Evolutionary conservation across 2,797 vertebrate genomes (phyloP).

Genomic region (Silurus aristotelis): DNA sequence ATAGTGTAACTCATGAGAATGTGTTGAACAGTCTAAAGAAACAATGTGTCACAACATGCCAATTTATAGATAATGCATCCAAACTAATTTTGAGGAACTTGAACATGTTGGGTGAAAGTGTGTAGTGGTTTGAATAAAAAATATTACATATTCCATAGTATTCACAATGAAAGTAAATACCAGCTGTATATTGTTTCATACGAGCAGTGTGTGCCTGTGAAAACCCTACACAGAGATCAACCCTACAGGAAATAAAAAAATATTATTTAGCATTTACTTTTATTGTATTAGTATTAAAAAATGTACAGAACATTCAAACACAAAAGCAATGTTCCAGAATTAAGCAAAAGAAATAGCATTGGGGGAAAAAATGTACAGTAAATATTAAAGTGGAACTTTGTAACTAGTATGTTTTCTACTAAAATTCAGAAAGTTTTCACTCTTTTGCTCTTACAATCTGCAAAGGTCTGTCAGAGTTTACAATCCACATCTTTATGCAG

Average conservation of each 20-base stretch:
- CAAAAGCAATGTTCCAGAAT: conserved; percentile 19
- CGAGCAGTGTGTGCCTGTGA: neutral
- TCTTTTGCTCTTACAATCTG: conserved; percentile 68
- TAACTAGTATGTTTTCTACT: neutral
- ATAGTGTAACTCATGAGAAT: no score
- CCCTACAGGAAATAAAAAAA: conserved; percentile 18
- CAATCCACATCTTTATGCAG: conserved; percentile 46
- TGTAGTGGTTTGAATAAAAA: neutral
- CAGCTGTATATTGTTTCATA: neutral
- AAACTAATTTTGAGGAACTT: no score
- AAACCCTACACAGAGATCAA: neutral
- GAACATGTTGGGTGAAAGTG: neutral
- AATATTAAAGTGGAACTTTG: conserved; percentile 51
- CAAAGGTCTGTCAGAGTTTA: conserved; percentile 59
- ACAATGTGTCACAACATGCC: no score
- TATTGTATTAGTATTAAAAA: conserved; percentile 59
- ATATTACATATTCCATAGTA: neutral
- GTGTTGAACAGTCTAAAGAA: no score
- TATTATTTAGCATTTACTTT: conserved; percentile 69
- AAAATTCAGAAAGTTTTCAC: neutral
- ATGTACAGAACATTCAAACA: conserved; percentile 66
- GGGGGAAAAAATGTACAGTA: conserved; percentile 56
- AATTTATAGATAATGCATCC: no score
- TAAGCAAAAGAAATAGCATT: conserved; percentile 63
- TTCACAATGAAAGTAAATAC: neutral